Evolutionary conservation across 2,888 invertebrate genomes (phyloP).

Genomic region (Mechanitis messenoides): DNA sequence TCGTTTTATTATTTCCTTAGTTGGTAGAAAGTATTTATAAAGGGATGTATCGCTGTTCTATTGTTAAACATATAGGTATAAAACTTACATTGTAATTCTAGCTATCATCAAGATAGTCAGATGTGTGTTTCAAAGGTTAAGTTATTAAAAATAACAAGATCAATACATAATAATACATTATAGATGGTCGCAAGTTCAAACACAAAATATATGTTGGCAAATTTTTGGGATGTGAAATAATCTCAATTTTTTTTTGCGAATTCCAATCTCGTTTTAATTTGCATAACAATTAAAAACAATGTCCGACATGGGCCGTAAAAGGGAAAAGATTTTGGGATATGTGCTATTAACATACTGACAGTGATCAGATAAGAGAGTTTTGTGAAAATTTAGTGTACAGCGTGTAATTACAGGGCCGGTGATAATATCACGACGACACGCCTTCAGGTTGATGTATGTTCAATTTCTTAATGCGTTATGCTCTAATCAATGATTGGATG

Average conservation of each 20-base stretch:
- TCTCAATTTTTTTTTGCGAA: neutral
- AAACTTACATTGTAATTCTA: too few relatives aligned
- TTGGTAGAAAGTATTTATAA: too few relatives aligned
- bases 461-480: conserved; percentile 28
- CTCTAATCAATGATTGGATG: conserved; percentile 16
- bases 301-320: conserved; percentile 20
- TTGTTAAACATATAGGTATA: too few relatives aligned
- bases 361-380: conserved; percentile 62
- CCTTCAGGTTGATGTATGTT: conserved; percentile 48
- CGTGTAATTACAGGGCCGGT: conserved; percentile 55
- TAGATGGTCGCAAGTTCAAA: neutral
- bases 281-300: conserved; percentile 26
- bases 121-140: neutral
- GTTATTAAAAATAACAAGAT: neutral
- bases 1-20: too few relatives aligned
- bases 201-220: neutral
- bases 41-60: too few relatives aligned
- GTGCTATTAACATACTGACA: conserved; percentile 65
- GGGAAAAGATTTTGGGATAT: conserved; percentile 57
- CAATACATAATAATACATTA: neutral
- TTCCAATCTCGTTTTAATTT: conserved; percentile 16
- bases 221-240: neutral
- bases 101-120: too few relatives aligned
- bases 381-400: conserved; percentile 69
- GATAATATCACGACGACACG: conserved; percentile 60